These are phyloP conservation scores for Leptopilina syphax DNA, from an alignment of 2,888 invertebrate genomes.

Conservation along the genomic window DNA sequence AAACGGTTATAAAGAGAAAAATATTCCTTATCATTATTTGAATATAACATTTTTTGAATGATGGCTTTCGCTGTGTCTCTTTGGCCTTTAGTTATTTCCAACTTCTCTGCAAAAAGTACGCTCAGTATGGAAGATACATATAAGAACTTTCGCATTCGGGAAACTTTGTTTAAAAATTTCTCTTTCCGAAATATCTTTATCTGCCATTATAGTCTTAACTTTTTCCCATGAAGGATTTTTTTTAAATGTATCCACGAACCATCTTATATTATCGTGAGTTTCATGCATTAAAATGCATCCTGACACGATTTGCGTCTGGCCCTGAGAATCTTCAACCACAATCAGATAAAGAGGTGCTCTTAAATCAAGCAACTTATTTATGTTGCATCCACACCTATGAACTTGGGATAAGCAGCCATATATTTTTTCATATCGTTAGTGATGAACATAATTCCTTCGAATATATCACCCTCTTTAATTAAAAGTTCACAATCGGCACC, in stretches of 20 bases:
- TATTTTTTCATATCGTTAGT: neutral
- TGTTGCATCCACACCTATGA: neutral
- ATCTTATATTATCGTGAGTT: neutral
- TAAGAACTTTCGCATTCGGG: neutral
- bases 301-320: neutral
- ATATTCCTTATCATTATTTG: neutral
- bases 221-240: neutral
- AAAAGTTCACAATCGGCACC: too few species aligned
- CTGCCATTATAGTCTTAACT: neutral
- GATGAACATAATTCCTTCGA: too few species aligned
- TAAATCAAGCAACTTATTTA: neutral
- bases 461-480: too few species aligned
- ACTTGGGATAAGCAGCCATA: neutral
- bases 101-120: neutral
- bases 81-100: neutral
- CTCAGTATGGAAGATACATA: neutral
- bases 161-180: neutral
- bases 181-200: neutral
- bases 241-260: neutral
- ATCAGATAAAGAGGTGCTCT: neutral
- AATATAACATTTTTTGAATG: neutral
- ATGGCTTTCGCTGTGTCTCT: neutral
- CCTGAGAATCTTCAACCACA: neutral
- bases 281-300: neutral
- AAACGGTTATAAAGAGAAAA: neutral